Base-by-base conservation (phyloP, 2,888 invertebrate species). In the Protodeltote pygarga region DNA sequence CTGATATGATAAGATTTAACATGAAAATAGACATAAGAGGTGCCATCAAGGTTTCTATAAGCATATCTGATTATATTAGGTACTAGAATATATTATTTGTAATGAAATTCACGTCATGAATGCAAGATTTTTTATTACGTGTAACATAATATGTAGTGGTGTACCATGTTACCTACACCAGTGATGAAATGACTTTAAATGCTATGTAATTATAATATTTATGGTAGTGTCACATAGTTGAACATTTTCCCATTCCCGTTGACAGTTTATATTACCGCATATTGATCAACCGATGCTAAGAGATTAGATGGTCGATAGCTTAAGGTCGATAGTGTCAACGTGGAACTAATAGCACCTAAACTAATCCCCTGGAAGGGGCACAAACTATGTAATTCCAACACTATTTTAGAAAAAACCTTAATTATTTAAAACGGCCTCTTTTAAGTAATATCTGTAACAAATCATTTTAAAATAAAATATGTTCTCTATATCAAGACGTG, bases 291-390 rank as follows among this genome's bases (percentile, higher is more conserved):
- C 31, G 49, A 52, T 57, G 41, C 46, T 40, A 40, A 32, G 42
- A 54, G 59, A 66, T 64, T 53, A 55, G 37, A 23, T 25, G n/a
- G n/a, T n/a, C n/a, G n/a, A n/a, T n/a, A n/a, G n/a, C n/a, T n/a
- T n/a, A n/a, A 33, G 37, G 28, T 54, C 55, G 60, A 65, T 65
- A 59, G 24, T 29, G 39, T 49, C 46, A 34, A 42, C 35, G 32
- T 34, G 49, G 51, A 55, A 58, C 53, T 50, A 44, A 40, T 54
- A 37, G 31, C 53, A 65, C 59, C 69, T 66, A 41, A 27, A 55
- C 44, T 73, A 74, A 71, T 69, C 66, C 55, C 24, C 32, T 41
- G 58, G 55, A 70, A 73, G 62, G 5, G 4, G 20, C 20, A 10
- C 34, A 39, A 8, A n/a, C n/a, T n/a, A n/a, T n/a, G n/a, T n/a